Percentiles rank a stretch among this genome's conserved stretches.
Conservation (phyloP, 2,888 invertebrate species). For the Alcis repandata region DNA sequence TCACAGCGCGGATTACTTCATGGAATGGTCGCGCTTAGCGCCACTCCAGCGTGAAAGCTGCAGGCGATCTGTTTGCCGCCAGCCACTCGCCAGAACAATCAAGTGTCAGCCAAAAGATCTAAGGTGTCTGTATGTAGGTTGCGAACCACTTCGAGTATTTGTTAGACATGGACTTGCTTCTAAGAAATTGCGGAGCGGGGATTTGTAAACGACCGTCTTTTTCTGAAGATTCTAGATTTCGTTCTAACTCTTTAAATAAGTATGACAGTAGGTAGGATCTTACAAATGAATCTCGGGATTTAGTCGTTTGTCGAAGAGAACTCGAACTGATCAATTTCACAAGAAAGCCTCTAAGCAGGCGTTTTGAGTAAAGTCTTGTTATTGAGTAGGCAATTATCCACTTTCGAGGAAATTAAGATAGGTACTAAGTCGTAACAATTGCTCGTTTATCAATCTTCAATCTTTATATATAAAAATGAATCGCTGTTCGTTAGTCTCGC, state of each 20-base stretch:
- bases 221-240: conserved; percentile 1
- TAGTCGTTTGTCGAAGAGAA: background rate
- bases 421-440: no score
- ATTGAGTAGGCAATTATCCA: no score
- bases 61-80: conserved; percentile 73
- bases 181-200: conserved; percentile 6
- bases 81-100: conserved; percentile 65
- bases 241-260: background rate
- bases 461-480: no score
- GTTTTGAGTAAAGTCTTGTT: no score
- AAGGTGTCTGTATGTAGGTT: conserved; percentile 38
- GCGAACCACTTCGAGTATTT: conserved; percentile 21
- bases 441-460: no score
- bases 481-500: no score
- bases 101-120: conserved; percentile 61
- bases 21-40: conserved; percentile 76
- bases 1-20: conserved; percentile 77
- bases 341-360: background rate
- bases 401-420: no score
- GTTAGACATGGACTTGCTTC: conserved; percentile 15
- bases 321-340: background rate
- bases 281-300: background rate
- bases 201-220: background rate
- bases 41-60: conserved; percentile 74
- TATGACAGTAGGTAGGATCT: background rate